A percentile compares a stretch with the other conserved stretches of the same genome.
Conservation (phyloP, 2,888 invertebrate species). For the Subacronicta megacephala region DNA sequence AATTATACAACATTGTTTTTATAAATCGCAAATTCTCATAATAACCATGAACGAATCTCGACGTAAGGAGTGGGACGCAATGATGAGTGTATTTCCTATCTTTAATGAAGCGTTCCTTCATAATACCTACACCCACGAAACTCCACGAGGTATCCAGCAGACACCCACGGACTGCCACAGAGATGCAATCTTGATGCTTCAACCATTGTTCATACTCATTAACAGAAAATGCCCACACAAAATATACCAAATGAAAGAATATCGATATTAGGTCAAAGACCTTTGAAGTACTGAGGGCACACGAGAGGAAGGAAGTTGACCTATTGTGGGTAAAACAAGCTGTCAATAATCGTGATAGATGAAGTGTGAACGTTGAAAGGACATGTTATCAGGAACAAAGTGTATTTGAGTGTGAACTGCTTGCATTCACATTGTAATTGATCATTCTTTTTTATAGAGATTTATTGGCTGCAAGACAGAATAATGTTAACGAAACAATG, state of each 20-base stretch:
- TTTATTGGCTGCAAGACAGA: slow-evolving; percentile 26
- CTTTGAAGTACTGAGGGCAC: slow-evolving; percentile 23
- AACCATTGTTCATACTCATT: slow-evolving; percentile 67
- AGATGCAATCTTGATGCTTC: slow-evolving; percentile 59
- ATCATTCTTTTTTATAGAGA: slow-evolving; percentile 34
- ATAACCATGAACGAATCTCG: slow-evolving; percentile 54
- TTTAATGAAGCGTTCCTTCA: slow-evolving; percentile 48
- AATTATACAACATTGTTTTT: slow-evolving; percentile 2
- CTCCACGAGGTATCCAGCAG: slow-evolving; percentile 23
- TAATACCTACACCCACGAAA: slow-evolving; percentile 46
- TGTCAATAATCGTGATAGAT: slow-evolving; percentile 55
- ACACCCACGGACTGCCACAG: slow-evolving; percentile 59
- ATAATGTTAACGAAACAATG: background rate
- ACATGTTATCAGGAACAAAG: slow-evolving; percentile 29
- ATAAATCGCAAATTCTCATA: slow-evolving; percentile 62
- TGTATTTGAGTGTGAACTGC: slow-evolving; percentile 21
- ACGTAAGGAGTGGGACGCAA: slow-evolving; percentile 59
- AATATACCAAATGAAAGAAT: slow-evolving; percentile 30
- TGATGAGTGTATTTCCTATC: slow-evolving; percentile 60
- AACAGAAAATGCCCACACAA: slow-evolving; percentile 60
- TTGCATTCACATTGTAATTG: slow-evolving; percentile 28
- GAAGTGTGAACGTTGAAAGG: slow-evolving; percentile 48
- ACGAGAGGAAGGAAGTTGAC: slow-evolving; percentile 46
- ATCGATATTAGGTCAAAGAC: slow-evolving; percentile 47
- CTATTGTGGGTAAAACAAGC: slow-evolving; percentile 50